Conservation (phyloP, 2,797 vertebrate species). For the Phoebastria nigripes region DNA sequence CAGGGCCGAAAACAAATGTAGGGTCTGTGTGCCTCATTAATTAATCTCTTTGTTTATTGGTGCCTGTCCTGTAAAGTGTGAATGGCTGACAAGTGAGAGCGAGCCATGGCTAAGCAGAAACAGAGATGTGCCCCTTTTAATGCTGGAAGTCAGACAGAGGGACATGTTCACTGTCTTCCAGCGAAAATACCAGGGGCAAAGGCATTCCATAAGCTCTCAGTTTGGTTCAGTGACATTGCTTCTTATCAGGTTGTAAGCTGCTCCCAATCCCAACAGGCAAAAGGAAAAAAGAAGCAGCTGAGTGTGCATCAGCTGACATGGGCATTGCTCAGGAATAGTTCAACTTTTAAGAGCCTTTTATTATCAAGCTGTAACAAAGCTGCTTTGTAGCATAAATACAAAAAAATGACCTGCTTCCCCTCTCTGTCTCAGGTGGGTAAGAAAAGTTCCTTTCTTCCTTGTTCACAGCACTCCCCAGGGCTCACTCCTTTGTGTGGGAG, state of each 20-base stretch:
- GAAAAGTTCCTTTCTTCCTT: neutral
- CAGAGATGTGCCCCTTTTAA: neutral
- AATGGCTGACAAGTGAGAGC: neutral
- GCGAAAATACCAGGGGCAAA: neutral
- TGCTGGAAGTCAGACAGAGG: neutral
- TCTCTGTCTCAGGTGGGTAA: constrained; percentile 15
- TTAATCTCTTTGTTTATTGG: neutral
- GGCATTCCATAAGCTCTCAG: neutral
- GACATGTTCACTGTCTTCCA: neutral
- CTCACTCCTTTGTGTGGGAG: neutral
- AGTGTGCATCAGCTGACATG: neutral
- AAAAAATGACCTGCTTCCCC: neutral
- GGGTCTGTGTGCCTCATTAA: neutral
- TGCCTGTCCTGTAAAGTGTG: neutral
- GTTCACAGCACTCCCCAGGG: neutral
- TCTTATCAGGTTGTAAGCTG: neutral
- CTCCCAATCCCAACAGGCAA: neutral
- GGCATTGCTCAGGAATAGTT: neutral
- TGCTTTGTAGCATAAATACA: constrained; percentile 12
- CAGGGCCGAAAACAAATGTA: neutral
- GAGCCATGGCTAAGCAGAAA: neutral
- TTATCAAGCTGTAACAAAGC: neutral
- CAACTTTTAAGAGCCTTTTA: neutral
- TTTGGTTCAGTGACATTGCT: neutral
- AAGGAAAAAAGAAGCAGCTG: neutral